phyloP scores from a whole-genome alignment of 2,113 vertebrate species.

The Epinephelus cyanopodus region DNA sequence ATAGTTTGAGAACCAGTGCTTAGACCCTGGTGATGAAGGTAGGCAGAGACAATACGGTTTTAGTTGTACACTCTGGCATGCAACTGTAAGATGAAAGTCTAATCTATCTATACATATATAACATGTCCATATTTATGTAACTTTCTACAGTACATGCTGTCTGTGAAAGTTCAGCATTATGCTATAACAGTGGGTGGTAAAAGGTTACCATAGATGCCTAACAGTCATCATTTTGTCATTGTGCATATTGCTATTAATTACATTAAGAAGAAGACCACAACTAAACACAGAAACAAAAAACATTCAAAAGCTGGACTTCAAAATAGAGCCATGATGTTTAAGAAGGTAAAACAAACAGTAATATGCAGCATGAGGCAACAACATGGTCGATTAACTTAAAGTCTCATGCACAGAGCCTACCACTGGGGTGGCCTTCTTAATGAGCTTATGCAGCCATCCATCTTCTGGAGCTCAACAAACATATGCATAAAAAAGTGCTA shows the following conservation, averaged over 20 bases:
- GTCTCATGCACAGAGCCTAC: conserved; percentile 25
- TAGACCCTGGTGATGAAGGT: too few relatives aligned
- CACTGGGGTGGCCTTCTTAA: conserved; percentile 51
- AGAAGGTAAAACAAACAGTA: conserved; percentile 26
- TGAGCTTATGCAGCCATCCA: conserved; percentile 51
- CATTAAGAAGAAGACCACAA: neutral
- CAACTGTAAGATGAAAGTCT: neutral
- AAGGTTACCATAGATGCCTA: conserved; percentile 14
- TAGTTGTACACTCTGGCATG: neutral
- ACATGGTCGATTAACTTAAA: conserved; percentile 31
- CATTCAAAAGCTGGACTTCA: neutral
- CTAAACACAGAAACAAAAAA: neutral
- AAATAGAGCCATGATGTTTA: conserved; percentile 10
- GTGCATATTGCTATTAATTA: conserved; percentile 1
- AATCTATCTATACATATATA: neutral
- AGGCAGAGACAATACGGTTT: neutral
- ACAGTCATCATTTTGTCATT: neutral
- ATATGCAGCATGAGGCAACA: conserved; percentile 31
- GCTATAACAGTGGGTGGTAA: neutral
- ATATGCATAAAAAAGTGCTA: neutral
- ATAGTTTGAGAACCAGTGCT: too few relatives aligned
- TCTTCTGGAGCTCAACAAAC: conserved; percentile 40
- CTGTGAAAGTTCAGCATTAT: conserved; percentile 4
- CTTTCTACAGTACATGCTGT: neutral
- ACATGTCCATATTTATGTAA: neutral